A percentile compares a stretch with the other conserved stretches of the same genome.
Conservation (phyloP, 2,888 invertebrate genomes). For the Campoplex capitator region DNA sequence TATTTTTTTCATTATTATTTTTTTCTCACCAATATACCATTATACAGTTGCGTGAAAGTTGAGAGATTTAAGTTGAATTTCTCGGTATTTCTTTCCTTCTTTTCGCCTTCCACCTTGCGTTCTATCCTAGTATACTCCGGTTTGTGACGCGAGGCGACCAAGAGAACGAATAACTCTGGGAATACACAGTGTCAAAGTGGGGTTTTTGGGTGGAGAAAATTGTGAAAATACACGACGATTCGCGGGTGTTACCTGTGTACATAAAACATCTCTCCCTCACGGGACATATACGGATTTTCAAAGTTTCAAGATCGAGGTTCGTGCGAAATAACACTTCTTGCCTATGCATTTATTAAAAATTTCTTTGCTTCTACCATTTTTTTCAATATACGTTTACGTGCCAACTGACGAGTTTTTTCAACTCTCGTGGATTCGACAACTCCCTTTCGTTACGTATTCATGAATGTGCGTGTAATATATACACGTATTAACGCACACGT, state of each 20-base stretch:
- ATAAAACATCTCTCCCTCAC: neutral
- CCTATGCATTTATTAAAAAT: neutral
- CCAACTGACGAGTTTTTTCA: neutral
- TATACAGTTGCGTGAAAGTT: conserved; percentile 38
- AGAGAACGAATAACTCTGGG: conserved; percentile 19
- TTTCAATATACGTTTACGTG: neutral
- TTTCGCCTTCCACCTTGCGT: conserved; percentile 22
- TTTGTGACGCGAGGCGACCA: conserved; percentile 4
- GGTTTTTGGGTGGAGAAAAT: conserved; percentile 33
- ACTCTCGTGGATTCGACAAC: conserved; percentile 1
- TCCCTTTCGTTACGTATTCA: conserved; percentile 16
- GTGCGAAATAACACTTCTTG: conserved; percentile 2
- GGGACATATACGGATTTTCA: conserved; percentile 16
- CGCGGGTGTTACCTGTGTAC: conserved; percentile 33
- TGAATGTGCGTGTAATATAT: neutral
- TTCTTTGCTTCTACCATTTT: neutral
- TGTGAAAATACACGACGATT: conserved; percentile 44
- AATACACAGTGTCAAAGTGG: conserved; percentile 46
- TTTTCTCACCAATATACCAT: neutral
- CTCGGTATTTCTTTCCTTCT: neutral
- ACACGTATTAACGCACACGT: neutral
- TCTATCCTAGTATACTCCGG: neutral
- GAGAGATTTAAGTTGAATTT: conserved; percentile 13
- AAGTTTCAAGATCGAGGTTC: conserved; percentile 27
- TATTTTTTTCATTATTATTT: neutral